Evolutionary conservation across 2,797 vertebrate genomes (phyloP).

Genomic region (Silurus lanzhouensis): DNA sequence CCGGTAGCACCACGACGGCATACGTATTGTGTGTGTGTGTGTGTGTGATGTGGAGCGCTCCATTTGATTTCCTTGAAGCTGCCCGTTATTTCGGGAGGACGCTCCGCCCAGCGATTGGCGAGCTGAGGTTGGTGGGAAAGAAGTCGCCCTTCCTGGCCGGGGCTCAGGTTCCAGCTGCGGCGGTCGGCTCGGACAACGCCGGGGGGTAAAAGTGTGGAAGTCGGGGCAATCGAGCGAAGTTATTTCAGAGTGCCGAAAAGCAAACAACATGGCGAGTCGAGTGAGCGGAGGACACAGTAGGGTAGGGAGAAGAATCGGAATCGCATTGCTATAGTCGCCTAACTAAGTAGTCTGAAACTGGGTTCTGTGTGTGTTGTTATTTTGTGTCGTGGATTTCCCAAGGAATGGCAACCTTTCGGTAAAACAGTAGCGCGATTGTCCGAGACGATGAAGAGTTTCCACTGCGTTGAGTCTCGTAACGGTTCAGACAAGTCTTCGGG

Average conservation of each 20-base stretch:
- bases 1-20: background rate
- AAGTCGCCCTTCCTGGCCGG: conserved; percentile 43
- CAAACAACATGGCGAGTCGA: conserved; percentile 65
- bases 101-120: conserved; percentile 53
- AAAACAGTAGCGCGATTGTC: background rate
- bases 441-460: conserved; percentile 44
- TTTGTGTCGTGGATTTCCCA: background rate
- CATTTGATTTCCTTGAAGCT: conserved; percentile 37
- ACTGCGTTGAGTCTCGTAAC: conserved; percentile 28
- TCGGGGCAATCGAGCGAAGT: conserved; percentile 45
- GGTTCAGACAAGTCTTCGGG: conserved; percentile 43
- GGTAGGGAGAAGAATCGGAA: background rate
- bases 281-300: conserved; percentile 36
- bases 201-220: conserved; percentile 31
- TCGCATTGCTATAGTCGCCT: conserved; percentile 10
- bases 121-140: background rate
- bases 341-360: conserved; percentile 48
- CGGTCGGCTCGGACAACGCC: background rate
- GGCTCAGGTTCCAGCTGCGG: conserved; percentile 20
- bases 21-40: background rate
- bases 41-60: conserved; percentile 12
- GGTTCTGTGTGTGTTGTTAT: no score
- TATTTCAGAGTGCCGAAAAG: conserved; percentile 55
- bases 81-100: conserved; percentile 47
- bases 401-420: background rate